Evolutionary conservation across 2,888 invertebrate genomes (phyloP).

Genomic region (Marronus borbonicus): DNA sequence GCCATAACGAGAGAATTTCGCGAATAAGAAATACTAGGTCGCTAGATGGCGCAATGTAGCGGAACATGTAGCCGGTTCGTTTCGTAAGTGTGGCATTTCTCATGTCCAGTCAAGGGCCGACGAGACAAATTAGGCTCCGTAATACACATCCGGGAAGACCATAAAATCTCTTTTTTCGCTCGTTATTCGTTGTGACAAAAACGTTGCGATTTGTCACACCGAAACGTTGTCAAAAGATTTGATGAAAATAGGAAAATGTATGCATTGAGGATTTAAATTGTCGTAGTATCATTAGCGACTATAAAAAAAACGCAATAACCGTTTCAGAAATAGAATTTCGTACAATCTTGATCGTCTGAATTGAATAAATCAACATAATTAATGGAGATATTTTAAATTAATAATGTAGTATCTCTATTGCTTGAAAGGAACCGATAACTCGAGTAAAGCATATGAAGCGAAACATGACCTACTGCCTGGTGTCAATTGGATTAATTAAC

Average conservation of each 20-base stretch:
- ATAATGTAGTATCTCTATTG: constrained; percentile 1
- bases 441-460: neutral
- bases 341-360: neutral
- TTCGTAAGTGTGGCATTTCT: constrained; percentile 24
- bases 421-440: neutral
- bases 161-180: constrained; percentile 4
- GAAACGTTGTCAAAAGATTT: too few relatives aligned
- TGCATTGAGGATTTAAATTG: too few relatives aligned
- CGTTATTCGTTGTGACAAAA: neutral
- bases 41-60: neutral
- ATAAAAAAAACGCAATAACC: too few relatives aligned
- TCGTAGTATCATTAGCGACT: too few relatives aligned
- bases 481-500: constrained; percentile 37
- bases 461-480: constrained; percentile 18
- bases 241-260: too few relatives aligned
- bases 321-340: too few relatives aligned
- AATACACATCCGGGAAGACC: neutral
- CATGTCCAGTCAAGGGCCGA: neutral
- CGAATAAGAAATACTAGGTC: neutral
- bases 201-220: too few relatives aligned
- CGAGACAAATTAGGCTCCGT: constrained; percentile 20
- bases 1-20: neutral
- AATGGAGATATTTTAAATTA: neutral
- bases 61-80: constrained; percentile 1
- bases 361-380: neutral